These are phyloP conservation scores for Cosmopolites sordidus DNA, from an alignment of 2,888 invertebrate genomes.

Conservation along the genomic window DNA sequence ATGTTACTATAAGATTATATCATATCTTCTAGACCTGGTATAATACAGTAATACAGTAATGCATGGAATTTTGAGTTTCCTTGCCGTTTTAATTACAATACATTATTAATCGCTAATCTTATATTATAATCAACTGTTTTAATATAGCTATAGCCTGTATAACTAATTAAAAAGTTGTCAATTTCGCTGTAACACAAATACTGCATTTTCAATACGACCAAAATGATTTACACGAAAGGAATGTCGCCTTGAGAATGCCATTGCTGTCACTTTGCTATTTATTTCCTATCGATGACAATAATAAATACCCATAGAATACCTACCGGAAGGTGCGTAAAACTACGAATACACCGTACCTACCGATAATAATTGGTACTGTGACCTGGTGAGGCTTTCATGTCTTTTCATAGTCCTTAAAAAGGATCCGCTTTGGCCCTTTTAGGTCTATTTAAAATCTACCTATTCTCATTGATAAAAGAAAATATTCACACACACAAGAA, in stretches of 20 bases:
- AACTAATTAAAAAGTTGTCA: background rate
- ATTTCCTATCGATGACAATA: conserved; percentile 15
- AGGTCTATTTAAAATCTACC: conserved; percentile 9
- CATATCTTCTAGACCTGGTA: too few relatives aligned
- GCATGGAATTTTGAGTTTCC: too few relatives aligned
- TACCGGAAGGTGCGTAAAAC: conserved; percentile 13
- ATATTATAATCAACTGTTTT: background rate
- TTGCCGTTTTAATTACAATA: background rate
- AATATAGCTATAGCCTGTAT: background rate
- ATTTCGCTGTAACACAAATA: background rate
- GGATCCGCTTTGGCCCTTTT: conserved; percentile 2
- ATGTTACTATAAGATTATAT: too few relatives aligned
- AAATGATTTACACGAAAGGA: conserved; percentile 5
- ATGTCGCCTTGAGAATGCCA: conserved; percentile 8
- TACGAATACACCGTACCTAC: conserved; percentile 3
- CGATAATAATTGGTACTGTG: conserved; percentile 5
- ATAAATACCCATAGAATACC: conserved; percentile 4
- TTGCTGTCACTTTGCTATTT: conserved; percentile 10
- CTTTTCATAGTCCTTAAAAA: conserved; percentile 5
- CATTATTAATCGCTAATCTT: background rate
- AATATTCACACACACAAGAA: conserved; percentile 7
- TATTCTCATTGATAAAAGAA: conserved; percentile 7
- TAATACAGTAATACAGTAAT: too few relatives aligned
- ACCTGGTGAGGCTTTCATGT: conserved; percentile 9
- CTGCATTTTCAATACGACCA: background rate